phyloP scores from a whole-genome alignment of 2,888 invertebrate genomes.

The Willowsia nigromaculata region DNA sequence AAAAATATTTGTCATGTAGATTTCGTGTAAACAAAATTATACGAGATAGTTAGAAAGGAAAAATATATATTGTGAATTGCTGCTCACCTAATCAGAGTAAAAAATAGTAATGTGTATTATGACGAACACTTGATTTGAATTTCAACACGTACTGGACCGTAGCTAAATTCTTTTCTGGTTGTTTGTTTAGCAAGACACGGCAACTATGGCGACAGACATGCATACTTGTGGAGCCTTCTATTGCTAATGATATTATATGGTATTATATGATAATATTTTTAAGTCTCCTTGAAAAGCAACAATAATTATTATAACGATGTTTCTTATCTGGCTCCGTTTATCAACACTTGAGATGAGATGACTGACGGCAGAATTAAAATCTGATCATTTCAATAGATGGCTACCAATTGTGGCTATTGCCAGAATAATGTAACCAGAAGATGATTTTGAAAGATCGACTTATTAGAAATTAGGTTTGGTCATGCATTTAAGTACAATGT shows the following conservation, averaged over 20 bases:
- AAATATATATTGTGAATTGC: no score
- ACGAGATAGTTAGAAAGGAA: no score
- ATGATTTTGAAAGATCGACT: slow-evolving; percentile 27
- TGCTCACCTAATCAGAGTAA: no score
- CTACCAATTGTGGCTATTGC: slow-evolving; percentile 45
- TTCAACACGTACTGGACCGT: slow-evolving; percentile 52
- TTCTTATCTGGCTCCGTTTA: slow-evolving; percentile 53
- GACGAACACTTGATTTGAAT: not conserved
- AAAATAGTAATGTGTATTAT: not conserved
- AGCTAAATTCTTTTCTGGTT: slow-evolving; percentile 50
- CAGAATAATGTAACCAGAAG: slow-evolving; percentile 25
- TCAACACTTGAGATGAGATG: slow-evolving; percentile 61
- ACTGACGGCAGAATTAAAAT: slow-evolving; percentile 62
- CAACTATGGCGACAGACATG: slow-evolving; percentile 17
- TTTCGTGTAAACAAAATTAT: no score
- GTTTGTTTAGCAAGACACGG: slow-evolving; percentile 27
- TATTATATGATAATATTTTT: not conserved
- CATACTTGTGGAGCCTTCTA: slow-evolving; percentile 10
- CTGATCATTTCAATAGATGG: slow-evolving; percentile 31
- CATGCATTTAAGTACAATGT: no score
- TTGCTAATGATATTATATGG: not conserved
- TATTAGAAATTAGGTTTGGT: not conserved
- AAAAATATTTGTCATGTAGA: not conserved
- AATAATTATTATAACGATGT: slow-evolving; percentile 29
- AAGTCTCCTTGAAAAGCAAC: not conserved